Conservation (phyloP, 2,113 vertebrate species). For the Xenopus borealis region DNA sequence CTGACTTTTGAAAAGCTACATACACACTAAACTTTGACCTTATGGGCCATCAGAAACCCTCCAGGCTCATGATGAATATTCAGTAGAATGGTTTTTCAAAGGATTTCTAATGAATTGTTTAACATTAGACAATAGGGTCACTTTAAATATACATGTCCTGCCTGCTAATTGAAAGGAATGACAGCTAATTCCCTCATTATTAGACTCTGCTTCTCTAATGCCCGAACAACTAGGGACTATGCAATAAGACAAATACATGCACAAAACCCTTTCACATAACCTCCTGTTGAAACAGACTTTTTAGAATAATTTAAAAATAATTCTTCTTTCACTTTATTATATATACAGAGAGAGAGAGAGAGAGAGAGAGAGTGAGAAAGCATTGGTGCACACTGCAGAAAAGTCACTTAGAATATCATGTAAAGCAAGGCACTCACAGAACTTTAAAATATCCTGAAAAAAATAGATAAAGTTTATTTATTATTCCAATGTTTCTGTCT, state of each 20-base stretch:
- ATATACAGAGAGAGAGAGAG: too few species aligned
- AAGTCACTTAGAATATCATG: too few species aligned
- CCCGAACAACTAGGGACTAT: not conserved
- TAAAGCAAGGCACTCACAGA: too few species aligned
- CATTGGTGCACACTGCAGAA: too few species aligned
- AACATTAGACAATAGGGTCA: slow-evolving; percentile 39
- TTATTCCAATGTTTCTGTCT: too few species aligned
- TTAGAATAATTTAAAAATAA: too few species aligned
- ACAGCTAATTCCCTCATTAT: slow-evolving; percentile 25
- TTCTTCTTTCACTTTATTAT: too few species aligned
- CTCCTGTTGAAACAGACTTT: not conserved
- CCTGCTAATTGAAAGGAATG: slow-evolving; percentile 9
- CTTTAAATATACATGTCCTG: slow-evolving; percentile 35
- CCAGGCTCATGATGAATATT: slow-evolving; percentile 22
- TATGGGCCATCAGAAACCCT: slow-evolving; percentile 19
- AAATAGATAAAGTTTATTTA: too few species aligned
- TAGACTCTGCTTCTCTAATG: slow-evolving; percentile 12
- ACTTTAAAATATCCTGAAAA: too few species aligned
- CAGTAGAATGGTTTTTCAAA: slow-evolving; percentile 23
- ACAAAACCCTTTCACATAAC: not conserved
- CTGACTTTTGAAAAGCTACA: slow-evolving; percentile 12
- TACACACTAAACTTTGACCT: slow-evolving; percentile 35
- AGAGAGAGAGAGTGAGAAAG: too few species aligned
- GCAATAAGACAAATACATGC: not conserved
- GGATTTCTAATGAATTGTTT: slow-evolving; percentile 39